Evolutionary conservation across 2,888 invertebrate species (phyloP).

Genomic region (Drosophila peninsularis): DNA sequence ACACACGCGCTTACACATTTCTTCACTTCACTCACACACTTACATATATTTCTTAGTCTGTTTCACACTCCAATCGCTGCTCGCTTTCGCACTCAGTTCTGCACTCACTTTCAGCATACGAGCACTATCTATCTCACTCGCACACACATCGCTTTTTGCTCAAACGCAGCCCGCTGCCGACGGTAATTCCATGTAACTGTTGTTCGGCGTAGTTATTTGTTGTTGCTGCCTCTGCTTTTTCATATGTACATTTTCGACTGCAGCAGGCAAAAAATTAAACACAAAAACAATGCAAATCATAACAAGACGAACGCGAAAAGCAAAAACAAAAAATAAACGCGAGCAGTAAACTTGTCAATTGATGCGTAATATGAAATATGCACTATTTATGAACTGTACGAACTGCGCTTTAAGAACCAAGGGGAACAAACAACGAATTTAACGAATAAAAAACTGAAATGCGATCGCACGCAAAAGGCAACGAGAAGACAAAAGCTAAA

Average conservation of each 20-base stretch:
- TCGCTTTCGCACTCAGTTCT: neutral
- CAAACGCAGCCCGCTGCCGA: neutral
- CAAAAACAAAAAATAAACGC: neutral
- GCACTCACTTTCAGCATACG: neutral
- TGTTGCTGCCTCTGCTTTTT: neutral
- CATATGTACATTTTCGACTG: neutral
- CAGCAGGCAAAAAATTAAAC: neutral
- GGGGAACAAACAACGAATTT: neutral
- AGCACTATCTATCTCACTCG: neutral
- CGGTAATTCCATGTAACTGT: constrained; percentile 10
- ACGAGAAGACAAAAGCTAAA: neutral
- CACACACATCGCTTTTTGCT: neutral
- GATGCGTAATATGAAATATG: constrained; percentile 10
- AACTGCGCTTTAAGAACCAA: constrained; percentile 1
- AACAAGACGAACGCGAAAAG: neutral
- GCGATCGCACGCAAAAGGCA: neutral
- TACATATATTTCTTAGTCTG: neutral
- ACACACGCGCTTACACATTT: neutral
- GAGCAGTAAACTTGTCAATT: constrained; percentile 1
- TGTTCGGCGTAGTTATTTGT: constrained; percentile 1
- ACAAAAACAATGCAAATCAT: neutral
- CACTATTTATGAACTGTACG: constrained; percentile 20
- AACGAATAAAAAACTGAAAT: neutral
- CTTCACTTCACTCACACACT: neutral
- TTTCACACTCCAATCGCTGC: constrained; percentile 1